Evolutionary conservation across 1,140 invertebrate genomes (phyloP).

Genomic region (Cardiocondyla obscurior): DNA sequence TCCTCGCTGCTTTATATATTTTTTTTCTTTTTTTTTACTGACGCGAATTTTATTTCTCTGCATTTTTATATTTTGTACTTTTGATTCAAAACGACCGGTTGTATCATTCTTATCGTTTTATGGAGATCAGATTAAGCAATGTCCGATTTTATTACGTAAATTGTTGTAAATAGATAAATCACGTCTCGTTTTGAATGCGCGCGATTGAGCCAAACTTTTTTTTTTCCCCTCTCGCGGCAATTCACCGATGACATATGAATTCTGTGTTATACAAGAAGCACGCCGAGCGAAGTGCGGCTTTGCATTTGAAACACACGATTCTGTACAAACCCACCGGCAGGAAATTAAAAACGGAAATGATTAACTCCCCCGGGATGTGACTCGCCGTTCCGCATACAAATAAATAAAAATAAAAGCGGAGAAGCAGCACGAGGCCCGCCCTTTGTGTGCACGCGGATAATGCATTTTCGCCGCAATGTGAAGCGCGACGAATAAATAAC

Average conservation of each 20-base stretch:
- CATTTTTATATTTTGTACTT: not conserved
- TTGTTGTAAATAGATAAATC: slow-evolving; percentile 11
- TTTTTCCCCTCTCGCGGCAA: not conserved
- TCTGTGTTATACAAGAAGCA: not conserved
- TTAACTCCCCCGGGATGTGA: slow-evolving; percentile 12
- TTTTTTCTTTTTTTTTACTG: too few species aligned
- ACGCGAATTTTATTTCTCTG: not conserved
- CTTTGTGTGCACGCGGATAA: not conserved
- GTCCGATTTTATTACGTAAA: not conserved
- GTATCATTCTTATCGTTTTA: not conserved
- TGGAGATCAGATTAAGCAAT: not conserved
- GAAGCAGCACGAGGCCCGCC: too few species aligned
- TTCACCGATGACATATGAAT: not conserved
- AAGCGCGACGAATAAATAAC: slow-evolving; percentile 31
- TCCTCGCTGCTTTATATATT: too few species aligned
- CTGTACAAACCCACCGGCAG: not conserved
- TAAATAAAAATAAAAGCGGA: not conserved
- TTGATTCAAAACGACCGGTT: not conserved
- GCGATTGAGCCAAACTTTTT: not conserved
- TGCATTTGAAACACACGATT: not conserved
- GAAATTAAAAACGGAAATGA: slow-evolving; percentile 39
- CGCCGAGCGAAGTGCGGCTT: not conserved
- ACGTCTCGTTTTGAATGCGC: slow-evolving; percentile 2
- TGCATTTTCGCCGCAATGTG: slow-evolving; percentile 1
- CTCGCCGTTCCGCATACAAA: not conserved